Conservation (phyloP, 2,797 vertebrate species). For the Anomalospiza imberbis region DNA sequence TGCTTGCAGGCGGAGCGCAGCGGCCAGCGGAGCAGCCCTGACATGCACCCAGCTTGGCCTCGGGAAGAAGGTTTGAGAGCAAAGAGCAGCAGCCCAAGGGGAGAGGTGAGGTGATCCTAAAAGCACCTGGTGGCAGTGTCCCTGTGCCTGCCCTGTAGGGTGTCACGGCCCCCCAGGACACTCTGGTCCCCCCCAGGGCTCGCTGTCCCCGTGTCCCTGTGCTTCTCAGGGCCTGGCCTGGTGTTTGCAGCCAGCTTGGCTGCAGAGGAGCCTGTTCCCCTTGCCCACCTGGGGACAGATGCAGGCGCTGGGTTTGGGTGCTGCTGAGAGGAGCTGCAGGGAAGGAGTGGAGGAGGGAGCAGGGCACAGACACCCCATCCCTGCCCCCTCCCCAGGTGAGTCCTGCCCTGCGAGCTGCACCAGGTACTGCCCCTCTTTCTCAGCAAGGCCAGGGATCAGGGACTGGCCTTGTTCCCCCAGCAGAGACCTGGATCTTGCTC, state of each 20-base stretch:
- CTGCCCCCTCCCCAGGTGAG: neutral
- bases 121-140: neutral
- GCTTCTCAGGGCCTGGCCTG: neutral
- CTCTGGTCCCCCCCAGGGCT: neutral
- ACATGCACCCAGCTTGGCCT: neutral
- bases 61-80: conserved; percentile 19
- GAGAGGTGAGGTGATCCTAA: conserved; percentile 14
- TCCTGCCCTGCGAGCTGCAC: neutral
- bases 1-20: conserved; percentile 29
- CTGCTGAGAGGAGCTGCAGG: neutral
- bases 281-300: neutral
- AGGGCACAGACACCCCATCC: neutral
- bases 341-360: neutral
- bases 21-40: conserved; percentile 15
- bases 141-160: neutral
- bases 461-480: neutral
- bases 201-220: neutral
- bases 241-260: neutral
- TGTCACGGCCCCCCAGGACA: neutral
- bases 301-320: neutral
- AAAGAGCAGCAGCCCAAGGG: conserved; percentile 33
- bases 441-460: neutral
- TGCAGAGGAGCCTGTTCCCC: neutral
- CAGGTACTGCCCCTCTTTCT: neutral
- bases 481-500: fast-evolving